These are phyloP conservation scores for Odontamblyopus lacepedii DNA, from an alignment of 2,797 vertebrate species.

Conservation along the genomic window DNA sequence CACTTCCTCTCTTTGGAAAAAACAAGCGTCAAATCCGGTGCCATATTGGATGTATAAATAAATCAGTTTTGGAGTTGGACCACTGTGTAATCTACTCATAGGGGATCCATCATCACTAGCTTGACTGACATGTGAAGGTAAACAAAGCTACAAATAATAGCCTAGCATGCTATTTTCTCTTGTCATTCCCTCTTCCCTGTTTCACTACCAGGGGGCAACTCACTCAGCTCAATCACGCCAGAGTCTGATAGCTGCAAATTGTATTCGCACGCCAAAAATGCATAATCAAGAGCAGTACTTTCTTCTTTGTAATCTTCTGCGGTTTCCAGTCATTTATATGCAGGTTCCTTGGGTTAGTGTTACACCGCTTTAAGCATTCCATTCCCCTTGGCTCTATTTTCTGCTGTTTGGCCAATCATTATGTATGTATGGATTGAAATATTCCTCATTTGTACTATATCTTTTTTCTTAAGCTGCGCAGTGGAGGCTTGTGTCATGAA, in stretches of 20 bases:
- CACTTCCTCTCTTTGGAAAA: slow-evolving; percentile 44
- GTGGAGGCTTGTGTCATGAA: slow-evolving; percentile 29
- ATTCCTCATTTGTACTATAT: slow-evolving; percentile 27
- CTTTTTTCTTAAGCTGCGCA: slow-evolving; percentile 10
- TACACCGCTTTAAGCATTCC: slow-evolving; percentile 42
- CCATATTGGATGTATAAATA: slow-evolving; percentile 68
- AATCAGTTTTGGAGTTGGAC: slow-evolving; percentile 54
- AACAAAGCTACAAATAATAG: slow-evolving; percentile 66
- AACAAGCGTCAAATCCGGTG: slow-evolving; percentile 53
- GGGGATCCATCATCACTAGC: slow-evolving; percentile 57
- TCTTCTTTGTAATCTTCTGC: slow-evolving; percentile 70
- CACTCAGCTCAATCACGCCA: slow-evolving; percentile 68
- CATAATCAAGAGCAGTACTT: slow-evolving; percentile 70
- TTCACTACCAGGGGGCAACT: slow-evolving; percentile 67
- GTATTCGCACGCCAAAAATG: slow-evolving; percentile 60
- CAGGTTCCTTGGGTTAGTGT: slow-evolving; percentile 44
- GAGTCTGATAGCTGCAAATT: slow-evolving; percentile 71
- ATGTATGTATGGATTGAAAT: slow-evolving; percentile 44
- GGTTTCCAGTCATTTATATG: slow-evolving; percentile 64
- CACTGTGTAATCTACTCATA: slow-evolving; percentile 61
- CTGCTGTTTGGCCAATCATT: slow-evolving; percentile 47
- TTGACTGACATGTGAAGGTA: slow-evolving; percentile 65
- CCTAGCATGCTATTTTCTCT: slow-evolving; percentile 43
- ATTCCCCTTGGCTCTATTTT: slow-evolving; percentile 28
- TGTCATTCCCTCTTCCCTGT: slow-evolving; percentile 39